These are phyloP conservation scores for Atrichornis clamosus DNA, from an alignment of 2,113 vertebrate species.

Conservation along the genomic window DNA sequence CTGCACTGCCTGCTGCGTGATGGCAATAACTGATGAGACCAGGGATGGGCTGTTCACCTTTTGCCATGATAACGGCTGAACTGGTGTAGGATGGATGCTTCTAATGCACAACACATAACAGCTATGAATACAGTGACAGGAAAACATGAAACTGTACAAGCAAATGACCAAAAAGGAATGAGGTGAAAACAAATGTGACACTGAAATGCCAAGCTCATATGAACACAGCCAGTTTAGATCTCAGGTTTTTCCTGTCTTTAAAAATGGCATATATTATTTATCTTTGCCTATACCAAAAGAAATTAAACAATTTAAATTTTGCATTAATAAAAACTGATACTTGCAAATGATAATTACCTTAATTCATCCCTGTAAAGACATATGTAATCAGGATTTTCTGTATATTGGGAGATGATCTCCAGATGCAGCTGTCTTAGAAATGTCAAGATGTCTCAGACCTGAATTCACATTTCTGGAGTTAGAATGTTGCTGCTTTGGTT, in stretches of 20 bases:
- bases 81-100: conserved; percentile 84
- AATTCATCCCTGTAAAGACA: conserved; percentile 51
- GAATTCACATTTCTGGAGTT: conserved; percentile 47
- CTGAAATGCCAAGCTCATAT: conserved; percentile 49
- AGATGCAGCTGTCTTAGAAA: conserved; percentile 54
- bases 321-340: conserved; percentile 42
- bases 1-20: conserved; percentile 86
- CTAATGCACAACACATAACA: conserved; percentile 89
- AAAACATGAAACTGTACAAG: conserved; percentile 69
- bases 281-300: background rate
- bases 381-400: conserved; percentile 57
- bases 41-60: conserved; percentile 85
- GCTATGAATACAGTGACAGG: conserved; percentile 74
- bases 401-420: conserved; percentile 35
- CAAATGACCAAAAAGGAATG: conserved; percentile 69
- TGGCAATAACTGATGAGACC: conserved; percentile 84
- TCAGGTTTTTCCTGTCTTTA: conserved; percentile 53
- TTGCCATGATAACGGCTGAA: conserved; percentile 92
- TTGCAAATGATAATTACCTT: conserved; percentile 40
- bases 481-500: conserved; percentile 20
- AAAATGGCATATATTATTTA: background rate
- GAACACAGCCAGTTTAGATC: conserved; percentile 46
- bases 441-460: conserved; percentile 49
- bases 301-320: background rate
- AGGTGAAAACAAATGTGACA: conserved; percentile 57